Evolutionary conservation across 2,113 vertebrate species (phyloP).

Genomic region (Argyrosomus japonicus): DNA sequence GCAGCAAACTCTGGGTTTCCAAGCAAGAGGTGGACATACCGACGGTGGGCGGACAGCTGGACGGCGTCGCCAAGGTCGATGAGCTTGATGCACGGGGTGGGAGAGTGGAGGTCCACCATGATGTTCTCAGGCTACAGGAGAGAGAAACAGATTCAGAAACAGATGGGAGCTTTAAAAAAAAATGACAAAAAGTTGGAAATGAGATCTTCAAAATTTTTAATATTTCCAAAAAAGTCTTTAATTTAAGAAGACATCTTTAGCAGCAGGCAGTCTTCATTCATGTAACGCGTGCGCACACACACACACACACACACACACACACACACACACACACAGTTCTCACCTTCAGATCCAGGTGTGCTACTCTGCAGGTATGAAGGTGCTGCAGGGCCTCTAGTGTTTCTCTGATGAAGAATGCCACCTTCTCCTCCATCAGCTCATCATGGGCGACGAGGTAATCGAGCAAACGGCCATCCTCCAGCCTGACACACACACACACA

Average conservation of each 20-base stretch:
- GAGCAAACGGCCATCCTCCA: slow-evolving; percentile 93
- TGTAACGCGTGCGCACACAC: background rate
- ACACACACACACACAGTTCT: background rate
- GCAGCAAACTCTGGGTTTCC: slow-evolving; percentile 97
- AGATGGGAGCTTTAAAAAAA: background rate
- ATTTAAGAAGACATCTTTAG: background rate
- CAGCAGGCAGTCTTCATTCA: background rate
- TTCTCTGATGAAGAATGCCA: slow-evolving; percentile 94
- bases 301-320: too few species aligned
- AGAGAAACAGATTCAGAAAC: background rate
- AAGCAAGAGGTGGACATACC: slow-evolving; percentile 92
- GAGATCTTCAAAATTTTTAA: too few species aligned
- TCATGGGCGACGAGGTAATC: slow-evolving; percentile 97
- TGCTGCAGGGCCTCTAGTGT: slow-evolving; percentile 95
- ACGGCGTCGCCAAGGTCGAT: slow-evolving; percentile 95
- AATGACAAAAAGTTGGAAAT: too few species aligned
- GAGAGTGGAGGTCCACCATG: slow-evolving; percentile 91
- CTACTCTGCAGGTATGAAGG: slow-evolving; percentile 96
- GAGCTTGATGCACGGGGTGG: slow-evolving; percentile 91
- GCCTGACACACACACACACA: slow-evolving; percentile 75
- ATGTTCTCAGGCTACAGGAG: slow-evolving; percentile 93
- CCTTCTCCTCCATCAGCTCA: slow-evolving; percentile 97
- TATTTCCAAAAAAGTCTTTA: background rate
- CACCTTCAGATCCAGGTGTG: slow-evolving; percentile 97
- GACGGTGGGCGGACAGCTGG: slow-evolving; percentile 91